Evolutionary conservation across 2,888 invertebrate species (phyloP), one percentile per base, ranked within the genome.

Genomic region (Chromoteleia sp.): DNA sequence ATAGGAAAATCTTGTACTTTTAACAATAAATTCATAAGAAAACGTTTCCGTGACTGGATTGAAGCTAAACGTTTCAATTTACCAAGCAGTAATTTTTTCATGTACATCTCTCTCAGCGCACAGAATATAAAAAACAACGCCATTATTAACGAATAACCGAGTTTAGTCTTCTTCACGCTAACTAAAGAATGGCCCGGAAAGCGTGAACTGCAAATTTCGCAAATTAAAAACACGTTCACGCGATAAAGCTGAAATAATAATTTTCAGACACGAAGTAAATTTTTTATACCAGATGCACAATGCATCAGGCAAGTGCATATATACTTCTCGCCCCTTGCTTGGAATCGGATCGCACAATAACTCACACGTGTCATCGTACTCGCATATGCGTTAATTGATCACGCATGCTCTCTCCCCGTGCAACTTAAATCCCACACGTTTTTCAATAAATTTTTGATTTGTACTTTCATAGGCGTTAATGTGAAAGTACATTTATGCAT

Each of bases 381-480:
- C 54, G 71, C 75, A 59, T 81, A 81, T 58, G 70, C 76, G 75
- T 81, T 81, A 76, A 81, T 81, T 81, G 74, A 80, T 80, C 81
- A 79, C 76, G 80, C 63, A 48, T 41, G 61, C 41, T 43, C 59
- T 45, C 67, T 45, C 65, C 43, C 67, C 61, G 67, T 17, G 6
- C 65, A 33, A 68, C 58, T 52, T 36, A 67, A 67, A 73, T 73
- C 74, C 21, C 56, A 12, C 74, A 45, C 71, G 54, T 56, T 73
- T 76, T 67, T 71, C 63, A 67, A 76, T 58, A 81, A 59, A 76
- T 63, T 70, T 68, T 54, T 79, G 78, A 80, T 79, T 74, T 56
- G 80, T 45, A 58, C 70, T 77, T 77, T 56, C 63, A 56, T 50
- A 33, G 76, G 79, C 59, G 67, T 71, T 79, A 82, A 74, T 76